phyloP scores from a whole-genome alignment of 1,140 invertebrate species.

The Eupeodes corollae region DNA sequence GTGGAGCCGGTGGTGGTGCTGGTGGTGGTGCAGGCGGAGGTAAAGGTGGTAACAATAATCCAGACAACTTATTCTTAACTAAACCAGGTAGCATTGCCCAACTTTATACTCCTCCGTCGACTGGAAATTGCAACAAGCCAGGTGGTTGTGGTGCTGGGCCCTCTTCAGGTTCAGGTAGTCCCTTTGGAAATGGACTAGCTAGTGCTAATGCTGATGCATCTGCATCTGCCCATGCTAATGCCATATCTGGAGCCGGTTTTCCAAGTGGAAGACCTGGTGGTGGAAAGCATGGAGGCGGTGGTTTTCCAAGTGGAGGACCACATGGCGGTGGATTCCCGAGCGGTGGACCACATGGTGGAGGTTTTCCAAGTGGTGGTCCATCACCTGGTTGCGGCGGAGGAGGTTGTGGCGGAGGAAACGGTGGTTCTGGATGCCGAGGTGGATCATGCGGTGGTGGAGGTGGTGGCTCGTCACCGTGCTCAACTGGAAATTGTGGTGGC shows the following conservation, averaged over 20 bases:
- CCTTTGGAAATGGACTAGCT: background rate
- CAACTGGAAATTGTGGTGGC: constrained; percentile 12
- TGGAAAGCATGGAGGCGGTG: constrained; percentile 4
- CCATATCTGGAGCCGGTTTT: too few relatives aligned
- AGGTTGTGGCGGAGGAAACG: constrained; percentile 6
- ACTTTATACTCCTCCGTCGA: too few relatives aligned
- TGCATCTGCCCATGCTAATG: too few relatives aligned
- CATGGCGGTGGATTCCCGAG: background rate
- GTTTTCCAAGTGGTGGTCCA: constrained; percentile 4
- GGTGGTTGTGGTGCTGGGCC: background rate
- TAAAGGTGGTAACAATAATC: constrained; percentile 18
- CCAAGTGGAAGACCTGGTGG: too few relatives aligned
- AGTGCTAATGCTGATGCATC: too few relatives aligned
- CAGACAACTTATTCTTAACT: constrained; percentile 6
- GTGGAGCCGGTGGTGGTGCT: constrained; percentile 23
- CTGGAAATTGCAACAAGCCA: constrained; percentile 1
- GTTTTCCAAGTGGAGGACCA: constrained; percentile 5
- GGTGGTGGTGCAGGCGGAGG: constrained; percentile 36
- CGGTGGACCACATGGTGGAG: constrained; percentile 4
- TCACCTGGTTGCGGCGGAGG: constrained; percentile 6
- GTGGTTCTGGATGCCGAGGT: constrained; percentile 35
- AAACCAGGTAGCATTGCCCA: background rate
- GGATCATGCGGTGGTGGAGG: constrained; percentile 38
- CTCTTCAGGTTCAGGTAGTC: background rate
- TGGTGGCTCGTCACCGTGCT: constrained; percentile 22